Evolutionary conservation across 2,113 vertebrate species (phyloP).

Genomic region (Brachyhypopomus occidentalis): DNA sequence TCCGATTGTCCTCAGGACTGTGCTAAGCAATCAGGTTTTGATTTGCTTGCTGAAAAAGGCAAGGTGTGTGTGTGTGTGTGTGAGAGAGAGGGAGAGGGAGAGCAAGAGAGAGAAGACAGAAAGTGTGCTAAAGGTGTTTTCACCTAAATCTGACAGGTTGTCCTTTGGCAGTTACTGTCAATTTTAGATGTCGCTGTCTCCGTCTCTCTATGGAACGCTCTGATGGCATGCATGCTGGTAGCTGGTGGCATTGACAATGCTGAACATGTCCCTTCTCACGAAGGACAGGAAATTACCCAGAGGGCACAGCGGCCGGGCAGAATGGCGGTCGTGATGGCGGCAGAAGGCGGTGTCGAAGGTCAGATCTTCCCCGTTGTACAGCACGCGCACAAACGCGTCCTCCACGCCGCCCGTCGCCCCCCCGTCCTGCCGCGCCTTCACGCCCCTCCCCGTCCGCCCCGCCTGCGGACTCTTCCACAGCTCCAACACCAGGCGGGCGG

Average conservation of each 20-base stretch:
- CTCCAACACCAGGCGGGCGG: slow-evolving; percentile 93
- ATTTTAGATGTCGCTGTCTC: background rate
- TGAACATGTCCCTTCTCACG: slow-evolving; percentile 90
- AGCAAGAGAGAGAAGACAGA: background rate
- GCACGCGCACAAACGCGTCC: slow-evolving; percentile 83
- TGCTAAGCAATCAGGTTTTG: slow-evolving; percentile 5
- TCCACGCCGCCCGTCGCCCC: slow-evolving; percentile 64
- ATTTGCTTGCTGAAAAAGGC: slow-evolving; percentile 19
- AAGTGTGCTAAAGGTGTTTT: background rate
- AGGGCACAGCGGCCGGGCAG: slow-evolving; percentile 85
- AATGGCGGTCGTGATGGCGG: slow-evolving; percentile 73
- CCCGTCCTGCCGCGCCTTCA: slow-evolving; percentile 29
- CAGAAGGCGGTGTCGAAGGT: slow-evolving; percentile 94
- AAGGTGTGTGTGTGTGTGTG: slow-evolving; percentile 3
- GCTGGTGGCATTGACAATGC: slow-evolving; percentile 80
- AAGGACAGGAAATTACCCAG: slow-evolving; percentile 87
- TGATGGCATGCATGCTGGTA: slow-evolving; percentile 89
- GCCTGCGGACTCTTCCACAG: slow-evolving; percentile 82
- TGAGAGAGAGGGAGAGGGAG: background rate
- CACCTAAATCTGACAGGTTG: slow-evolving; percentile 4
- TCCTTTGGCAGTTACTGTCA: background rate
- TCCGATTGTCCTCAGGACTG: slow-evolving; percentile 49
- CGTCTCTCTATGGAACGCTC: slow-evolving; percentile 61
- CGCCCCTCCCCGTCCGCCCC: no score
- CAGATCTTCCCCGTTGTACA: slow-evolving; percentile 93